Conservation (phyloP, 37 sponge, comb jelly and placozoan species). For the Ephydatia muelleri region DNA sequence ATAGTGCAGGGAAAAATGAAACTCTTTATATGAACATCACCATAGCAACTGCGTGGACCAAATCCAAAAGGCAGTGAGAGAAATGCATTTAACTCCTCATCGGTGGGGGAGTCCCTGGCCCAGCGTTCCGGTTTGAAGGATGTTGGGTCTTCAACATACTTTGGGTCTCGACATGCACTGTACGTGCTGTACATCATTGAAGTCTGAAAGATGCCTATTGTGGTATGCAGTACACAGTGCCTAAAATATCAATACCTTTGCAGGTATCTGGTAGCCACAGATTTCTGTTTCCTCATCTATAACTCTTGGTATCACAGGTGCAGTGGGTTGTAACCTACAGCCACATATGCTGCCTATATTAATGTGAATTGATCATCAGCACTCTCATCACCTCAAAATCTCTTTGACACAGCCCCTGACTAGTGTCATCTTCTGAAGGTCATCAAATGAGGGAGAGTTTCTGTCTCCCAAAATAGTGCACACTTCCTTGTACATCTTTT, state of each 20-base stretch:
- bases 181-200: not conserved
- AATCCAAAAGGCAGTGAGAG: slow-evolving; percentile 32
- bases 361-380: too few species aligned
- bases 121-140: slow-evolving; percentile 45
- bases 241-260: slow-evolving; percentile 9
- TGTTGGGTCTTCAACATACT: slow-evolving; percentile 20
- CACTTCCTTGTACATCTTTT: slow-evolving; percentile 25
- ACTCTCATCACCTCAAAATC: slow-evolving; percentile 4
- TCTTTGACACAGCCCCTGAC: slow-evolving; percentile 43
- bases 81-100: slow-evolving; percentile 13
- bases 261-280: slow-evolving; percentile 40
- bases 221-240: not conserved
- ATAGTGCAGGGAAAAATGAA: too few species aligned
- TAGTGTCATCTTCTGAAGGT: slow-evolving; percentile 30
- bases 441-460: slow-evolving; percentile 13
- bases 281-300: slow-evolving; percentile 11
- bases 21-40: not conserved
- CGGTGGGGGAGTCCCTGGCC: slow-evolving; percentile 2
- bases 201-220: not conserved
- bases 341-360: too few species aligned
- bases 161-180: not conserved
- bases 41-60: slow-evolving; percentile 8
- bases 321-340: too few species aligned
- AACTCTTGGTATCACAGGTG: not conserved
- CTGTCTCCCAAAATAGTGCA: not conserved